Conservation (phyloP, 2,113 vertebrate species). For the Martes martes region DNA sequence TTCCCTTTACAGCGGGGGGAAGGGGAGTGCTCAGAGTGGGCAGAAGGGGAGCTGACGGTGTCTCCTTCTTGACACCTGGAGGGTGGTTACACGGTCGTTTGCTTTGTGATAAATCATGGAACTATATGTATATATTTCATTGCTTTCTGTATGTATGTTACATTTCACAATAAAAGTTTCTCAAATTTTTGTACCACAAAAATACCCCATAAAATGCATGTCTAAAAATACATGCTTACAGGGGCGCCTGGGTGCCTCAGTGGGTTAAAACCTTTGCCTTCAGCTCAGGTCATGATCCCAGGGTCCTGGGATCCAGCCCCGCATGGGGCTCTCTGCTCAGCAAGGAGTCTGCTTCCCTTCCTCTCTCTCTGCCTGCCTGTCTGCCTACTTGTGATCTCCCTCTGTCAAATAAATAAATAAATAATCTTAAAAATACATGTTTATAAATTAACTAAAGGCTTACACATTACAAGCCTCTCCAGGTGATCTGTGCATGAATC, state of each 20-base stretch:
- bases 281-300: too few species aligned
- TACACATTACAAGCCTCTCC: background rate
- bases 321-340: too few species aligned
- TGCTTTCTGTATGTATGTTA: background rate
- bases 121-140: background rate
- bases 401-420: too few species aligned
- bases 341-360: too few species aligned
- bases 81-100: background rate
- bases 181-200: background rate
- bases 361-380: too few species aligned
- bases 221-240: slow-evolving; percentile 17
- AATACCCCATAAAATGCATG: background rate
- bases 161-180: background rate
- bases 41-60: rapidly evolving
- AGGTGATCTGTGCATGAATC: background rate
- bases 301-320: too few species aligned
- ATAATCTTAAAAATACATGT: background rate
- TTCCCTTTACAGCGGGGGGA: background rate
- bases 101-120: background rate
- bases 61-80: background rate
- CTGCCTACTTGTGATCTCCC: too few species aligned
- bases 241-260: too few species aligned
- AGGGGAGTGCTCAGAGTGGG: too few species aligned
- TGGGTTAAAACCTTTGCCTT: too few species aligned
- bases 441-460: slow-evolving; percentile 20